phyloP scores from a whole-genome alignment of 2,797 vertebrate species.

The Lateolabrax maculatus region DNA sequence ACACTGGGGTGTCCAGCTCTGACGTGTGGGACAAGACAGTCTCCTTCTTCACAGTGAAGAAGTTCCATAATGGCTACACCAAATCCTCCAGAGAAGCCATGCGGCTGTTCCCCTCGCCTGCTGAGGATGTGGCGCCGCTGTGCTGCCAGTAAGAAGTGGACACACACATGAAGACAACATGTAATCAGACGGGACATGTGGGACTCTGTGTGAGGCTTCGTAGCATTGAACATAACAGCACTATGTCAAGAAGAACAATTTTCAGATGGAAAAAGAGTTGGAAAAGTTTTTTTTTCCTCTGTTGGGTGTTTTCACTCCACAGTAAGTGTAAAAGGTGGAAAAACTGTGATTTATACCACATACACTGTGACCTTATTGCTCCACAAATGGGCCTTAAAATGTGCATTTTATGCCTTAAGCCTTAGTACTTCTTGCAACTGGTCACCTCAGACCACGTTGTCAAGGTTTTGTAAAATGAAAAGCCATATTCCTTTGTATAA shows the following conservation, averaged over 20 bases:
- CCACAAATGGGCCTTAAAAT: constrained; percentile 42
- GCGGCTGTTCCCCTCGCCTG: constrained; percentile 72
- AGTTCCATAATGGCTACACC: constrained; percentile 80
- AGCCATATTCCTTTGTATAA: constrained; percentile 79
- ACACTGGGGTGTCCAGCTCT: constrained; percentile 59
- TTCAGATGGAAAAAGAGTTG: neutral
- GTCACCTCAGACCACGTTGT: constrained; percentile 34
- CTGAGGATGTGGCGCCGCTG: constrained; percentile 80
- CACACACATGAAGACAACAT: neutral
- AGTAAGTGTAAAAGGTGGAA: constrained; percentile 47
- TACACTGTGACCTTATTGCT: constrained; percentile 52
- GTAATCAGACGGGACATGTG: no score
- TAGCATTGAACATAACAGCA: neutral
- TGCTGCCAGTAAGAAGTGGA: constrained; percentile 69
- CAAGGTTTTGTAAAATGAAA: constrained; percentile 48
- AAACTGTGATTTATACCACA: constrained; percentile 38
- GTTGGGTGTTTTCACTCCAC: constrained; percentile 35
- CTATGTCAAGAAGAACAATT: neutral
- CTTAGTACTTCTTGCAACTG: constrained; percentile 37
- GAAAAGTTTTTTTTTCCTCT: neutral
- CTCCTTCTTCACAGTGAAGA: constrained; percentile 80
- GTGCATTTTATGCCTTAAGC: constrained; percentile 64
- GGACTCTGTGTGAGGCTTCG: neutral
- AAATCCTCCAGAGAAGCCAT: constrained; percentile 77
- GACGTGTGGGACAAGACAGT: constrained; percentile 82